phyloP scores from a whole-genome alignment of 2,888 invertebrate species.

The Peribatodes rhomboidaria region DNA sequence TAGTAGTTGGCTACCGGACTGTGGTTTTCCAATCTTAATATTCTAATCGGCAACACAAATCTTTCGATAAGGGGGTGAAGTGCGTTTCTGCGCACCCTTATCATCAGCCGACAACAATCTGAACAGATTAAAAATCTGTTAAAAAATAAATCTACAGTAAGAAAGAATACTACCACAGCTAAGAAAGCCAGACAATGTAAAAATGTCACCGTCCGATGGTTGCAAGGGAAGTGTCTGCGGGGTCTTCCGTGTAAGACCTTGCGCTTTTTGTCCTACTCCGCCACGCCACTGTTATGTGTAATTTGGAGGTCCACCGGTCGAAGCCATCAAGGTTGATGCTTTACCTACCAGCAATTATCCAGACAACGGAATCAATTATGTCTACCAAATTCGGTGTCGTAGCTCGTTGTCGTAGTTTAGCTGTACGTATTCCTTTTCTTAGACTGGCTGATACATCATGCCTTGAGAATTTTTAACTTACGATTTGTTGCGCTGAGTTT shows the following conservation, averaged over 20 bases:
- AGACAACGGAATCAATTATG: constrained; percentile 40
- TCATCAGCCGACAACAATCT: neutral
- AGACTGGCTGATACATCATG: constrained; percentile 10
- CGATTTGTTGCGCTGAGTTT: constrained; percentile 22
- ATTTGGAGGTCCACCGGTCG: constrained; percentile 85
- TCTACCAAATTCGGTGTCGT: constrained; percentile 27
- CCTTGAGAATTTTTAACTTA: constrained; percentile 3
- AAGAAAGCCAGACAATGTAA: neutral
- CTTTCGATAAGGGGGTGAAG: neutral
- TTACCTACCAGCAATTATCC: constrained; percentile 53
- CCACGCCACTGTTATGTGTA: constrained; percentile 84
- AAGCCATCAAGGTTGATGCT: constrained; percentile 69
- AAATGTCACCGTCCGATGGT: constrained; percentile 50
- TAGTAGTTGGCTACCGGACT: constrained; percentile 31
- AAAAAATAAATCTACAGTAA: no score
- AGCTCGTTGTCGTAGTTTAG: constrained; percentile 1
- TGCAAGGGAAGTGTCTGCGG: constrained; percentile 66
- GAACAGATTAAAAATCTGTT: neutral
- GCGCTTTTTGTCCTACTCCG: constrained; percentile 72
- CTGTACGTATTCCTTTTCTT: constrained; percentile 12
- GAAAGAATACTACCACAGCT: no score
- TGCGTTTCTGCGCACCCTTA: neutral
- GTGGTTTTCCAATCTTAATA: constrained; percentile 9
- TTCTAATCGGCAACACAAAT: constrained; percentile 10
- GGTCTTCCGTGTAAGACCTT: constrained; percentile 62